phyloP scores from a whole-genome alignment of 2,113 vertebrate species.

The Passer domesticus region DNA sequence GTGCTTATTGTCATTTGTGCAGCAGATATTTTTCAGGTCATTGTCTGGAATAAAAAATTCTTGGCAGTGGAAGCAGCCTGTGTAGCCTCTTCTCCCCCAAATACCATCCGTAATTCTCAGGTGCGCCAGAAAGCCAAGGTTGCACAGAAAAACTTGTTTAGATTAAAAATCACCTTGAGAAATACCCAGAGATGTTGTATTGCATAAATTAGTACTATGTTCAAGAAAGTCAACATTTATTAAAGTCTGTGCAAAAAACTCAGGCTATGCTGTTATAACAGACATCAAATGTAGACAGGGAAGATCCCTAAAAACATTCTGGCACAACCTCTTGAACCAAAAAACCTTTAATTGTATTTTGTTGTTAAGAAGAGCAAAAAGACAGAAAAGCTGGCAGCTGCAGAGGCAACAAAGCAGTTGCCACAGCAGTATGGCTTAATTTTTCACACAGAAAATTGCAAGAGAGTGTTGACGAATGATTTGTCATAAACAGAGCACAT shows the following conservation, averaged over 20 bases:
- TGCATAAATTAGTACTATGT: not conserved
- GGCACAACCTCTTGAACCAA: not conserved
- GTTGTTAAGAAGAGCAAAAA: not conserved
- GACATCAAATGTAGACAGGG: not conserved
- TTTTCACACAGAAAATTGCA: not conserved
- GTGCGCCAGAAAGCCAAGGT: not conserved
- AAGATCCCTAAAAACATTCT: not conserved
- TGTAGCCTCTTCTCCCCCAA: not conserved
- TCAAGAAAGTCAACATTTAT: not conserved
- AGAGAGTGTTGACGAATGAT: not conserved
- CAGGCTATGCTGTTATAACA: not conserved
- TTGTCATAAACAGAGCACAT: not conserved
- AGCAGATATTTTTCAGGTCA: not conserved
- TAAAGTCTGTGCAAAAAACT: not conserved
- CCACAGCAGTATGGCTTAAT: not conserved
- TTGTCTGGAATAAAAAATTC: not conserved
- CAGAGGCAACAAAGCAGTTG: not conserved
- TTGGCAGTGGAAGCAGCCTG: not conserved
- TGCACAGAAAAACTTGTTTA: not conserved
- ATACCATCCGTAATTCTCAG: fast-evolving
- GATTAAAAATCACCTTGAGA: not conserved
- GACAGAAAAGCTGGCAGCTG: not conserved
- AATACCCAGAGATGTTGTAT: not conserved
- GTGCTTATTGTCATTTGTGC: not conserved
- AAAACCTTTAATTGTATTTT: not conserved